Percentiles rank a stretch among this genome's conserved stretches.
These are phyloP conservation scores for Chaetophractus vellerosus DNA, from an alignment of 2,797 vertebrate species.

Conservation along the genomic window DNA sequence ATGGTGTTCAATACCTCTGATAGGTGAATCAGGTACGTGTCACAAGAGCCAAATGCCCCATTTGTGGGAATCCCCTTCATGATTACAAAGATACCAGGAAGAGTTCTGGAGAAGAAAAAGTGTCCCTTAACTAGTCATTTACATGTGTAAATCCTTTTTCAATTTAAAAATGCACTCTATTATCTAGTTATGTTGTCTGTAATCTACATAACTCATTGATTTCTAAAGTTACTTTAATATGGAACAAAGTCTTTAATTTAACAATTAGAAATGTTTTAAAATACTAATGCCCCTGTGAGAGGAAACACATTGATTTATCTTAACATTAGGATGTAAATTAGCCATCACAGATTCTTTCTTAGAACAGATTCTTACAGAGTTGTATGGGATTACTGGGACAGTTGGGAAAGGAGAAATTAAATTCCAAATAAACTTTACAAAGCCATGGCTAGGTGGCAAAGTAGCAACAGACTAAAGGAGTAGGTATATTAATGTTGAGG, in stretches of 20 bases:
- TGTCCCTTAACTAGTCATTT: background rate
- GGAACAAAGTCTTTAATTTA: background rate
- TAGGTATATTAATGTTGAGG: background rate
- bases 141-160: background rate
- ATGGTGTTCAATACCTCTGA: background rate
- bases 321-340: background rate
- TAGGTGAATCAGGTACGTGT: background rate
- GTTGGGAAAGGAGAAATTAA: background rate
- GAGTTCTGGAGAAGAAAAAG: too few relatives aligned
- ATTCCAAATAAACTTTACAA: background rate
- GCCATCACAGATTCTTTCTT: background rate
- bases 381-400: background rate
- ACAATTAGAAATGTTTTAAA: background rate
- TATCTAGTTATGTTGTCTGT: background rate
- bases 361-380: background rate
- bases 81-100: background rate
- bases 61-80: background rate
- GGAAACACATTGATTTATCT: background rate
- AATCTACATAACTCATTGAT: background rate
- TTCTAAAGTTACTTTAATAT: conserved; percentile 10
- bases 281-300: background rate
- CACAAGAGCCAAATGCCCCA: background rate
- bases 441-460: background rate
- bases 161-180: background rate
- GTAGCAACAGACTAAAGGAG: background rate